Percentiles rank a stretch among this genome's conserved stretches.
phyloP scores from a whole-genome alignment of 2,797 vertebrate genomes.

The Halcyon badia region DNA sequence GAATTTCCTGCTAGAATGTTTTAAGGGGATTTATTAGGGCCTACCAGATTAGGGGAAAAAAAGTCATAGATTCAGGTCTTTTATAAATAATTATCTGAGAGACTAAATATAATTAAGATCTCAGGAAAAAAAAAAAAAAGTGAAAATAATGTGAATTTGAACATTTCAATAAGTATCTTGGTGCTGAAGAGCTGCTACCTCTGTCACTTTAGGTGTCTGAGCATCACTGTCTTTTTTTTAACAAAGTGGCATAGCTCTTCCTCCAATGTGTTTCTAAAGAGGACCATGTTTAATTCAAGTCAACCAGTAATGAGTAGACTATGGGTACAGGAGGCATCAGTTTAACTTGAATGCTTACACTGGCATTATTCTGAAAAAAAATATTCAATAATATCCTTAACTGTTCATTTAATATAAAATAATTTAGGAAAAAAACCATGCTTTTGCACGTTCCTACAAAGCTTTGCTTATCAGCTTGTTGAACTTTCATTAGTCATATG shows the following conservation, averaged over 20 bases:
- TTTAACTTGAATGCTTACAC: not conserved
- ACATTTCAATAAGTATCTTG: not conserved
- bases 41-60: not conserved
- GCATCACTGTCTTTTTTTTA: not conserved
- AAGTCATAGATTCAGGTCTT: not conserved
- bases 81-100: not conserved
- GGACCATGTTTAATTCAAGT: conserved; percentile 33
- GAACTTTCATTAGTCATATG: not conserved
- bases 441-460: conserved; percentile 16
- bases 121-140: not conserved
- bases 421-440: conserved; percentile 35
- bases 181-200: not conserved
- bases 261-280: conserved; percentile 30
- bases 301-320: conserved; percentile 3
- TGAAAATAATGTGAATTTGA: not conserved
- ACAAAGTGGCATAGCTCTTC: not conserved
- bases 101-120: not conserved
- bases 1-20: not conserved
- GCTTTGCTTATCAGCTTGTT: not conserved
- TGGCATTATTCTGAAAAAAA: not conserved
- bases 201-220: not conserved
- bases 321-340: not conserved
- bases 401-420: conserved; percentile 63
- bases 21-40: not conserved
- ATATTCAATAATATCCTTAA: conserved; percentile 42